Evolutionary conservation across 2,113 vertebrate species (phyloP).

Genomic region (Australoheros scitulus): DNA sequence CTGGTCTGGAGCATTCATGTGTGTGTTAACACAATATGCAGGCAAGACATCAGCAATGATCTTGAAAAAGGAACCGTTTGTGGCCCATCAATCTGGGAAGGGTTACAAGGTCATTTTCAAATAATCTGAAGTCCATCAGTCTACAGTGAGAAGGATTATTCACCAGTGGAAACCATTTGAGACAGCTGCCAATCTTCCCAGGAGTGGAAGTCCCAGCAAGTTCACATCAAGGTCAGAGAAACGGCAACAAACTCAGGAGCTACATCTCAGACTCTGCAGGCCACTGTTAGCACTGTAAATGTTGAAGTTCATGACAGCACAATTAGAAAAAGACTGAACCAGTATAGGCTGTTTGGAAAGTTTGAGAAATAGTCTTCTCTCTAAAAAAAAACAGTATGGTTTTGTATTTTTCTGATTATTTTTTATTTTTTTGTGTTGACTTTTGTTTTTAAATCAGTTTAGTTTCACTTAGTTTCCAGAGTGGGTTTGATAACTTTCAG

Average conservation of each 20-base stretch:
- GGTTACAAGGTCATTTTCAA: not conserved
- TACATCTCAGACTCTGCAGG: not conserved
- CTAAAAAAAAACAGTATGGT: not conserved
- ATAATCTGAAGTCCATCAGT: not conserved
- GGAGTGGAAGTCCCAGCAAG: not conserved
- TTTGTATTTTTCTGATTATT: not conserved
- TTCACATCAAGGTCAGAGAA: not conserved
- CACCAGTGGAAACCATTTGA: not conserved
- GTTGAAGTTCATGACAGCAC: not conserved
- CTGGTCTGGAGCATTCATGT: not conserved
- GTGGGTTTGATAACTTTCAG: not conserved
- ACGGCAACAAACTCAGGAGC: not conserved
- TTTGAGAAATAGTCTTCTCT: rapidly evolving
- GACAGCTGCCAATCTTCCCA: not conserved
- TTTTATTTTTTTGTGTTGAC: not conserved
- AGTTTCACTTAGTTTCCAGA: not conserved
- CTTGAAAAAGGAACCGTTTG: not conserved
- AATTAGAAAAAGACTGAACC: not conserved
- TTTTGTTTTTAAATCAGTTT: not conserved
- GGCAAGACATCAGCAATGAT: not conserved
- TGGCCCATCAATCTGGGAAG: rapidly evolving
- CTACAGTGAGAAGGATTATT: not conserved
- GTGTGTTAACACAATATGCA: not conserved
- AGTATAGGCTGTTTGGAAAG: not conserved
- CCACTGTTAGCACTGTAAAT: not conserved